A percentile compares a stretch with the other conserved stretches of the same genome.
phyloP scores from a whole-genome alignment of 2,888 invertebrate species.

The Chrysina gloriosa region DNA sequence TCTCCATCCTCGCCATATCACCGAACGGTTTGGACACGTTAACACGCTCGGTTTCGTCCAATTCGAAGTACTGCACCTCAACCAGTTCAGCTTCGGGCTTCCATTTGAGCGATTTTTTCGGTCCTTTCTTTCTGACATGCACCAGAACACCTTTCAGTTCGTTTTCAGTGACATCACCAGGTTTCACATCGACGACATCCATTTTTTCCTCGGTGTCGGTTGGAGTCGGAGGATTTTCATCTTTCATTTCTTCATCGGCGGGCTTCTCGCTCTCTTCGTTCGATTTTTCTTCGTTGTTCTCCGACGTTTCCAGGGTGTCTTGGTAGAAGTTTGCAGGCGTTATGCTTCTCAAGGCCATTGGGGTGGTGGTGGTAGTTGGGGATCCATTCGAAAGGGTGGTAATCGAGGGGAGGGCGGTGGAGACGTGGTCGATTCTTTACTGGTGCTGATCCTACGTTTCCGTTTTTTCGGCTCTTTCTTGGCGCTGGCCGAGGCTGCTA shows the following conservation, averaged over 20 bases:
- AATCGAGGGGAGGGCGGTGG: constrained; percentile 65
- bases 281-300: constrained; percentile 61
- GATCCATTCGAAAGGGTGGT: constrained; percentile 49
- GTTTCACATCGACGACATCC: constrained; percentile 44
- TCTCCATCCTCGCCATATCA: constrained; percentile 92
- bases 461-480: constrained; percentile 83
- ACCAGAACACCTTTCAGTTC: constrained; percentile 81
- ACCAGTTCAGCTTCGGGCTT: constrained; percentile 83
- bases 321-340: constrained; percentile 84
- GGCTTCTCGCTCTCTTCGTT: constrained; percentile 55
- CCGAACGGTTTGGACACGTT: constrained; percentile 93
- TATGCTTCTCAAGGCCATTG: constrained; percentile 58
- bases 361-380: constrained; percentile 48
- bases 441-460: constrained; percentile 78
- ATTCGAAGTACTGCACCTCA: constrained; percentile 88
- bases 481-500: constrained; percentile 80
- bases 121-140: constrained; percentile 79
- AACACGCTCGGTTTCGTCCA: constrained; percentile 95
- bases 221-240: constrained; percentile 31
- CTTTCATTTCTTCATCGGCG: constrained; percentile 20
- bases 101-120: constrained; percentile 82
- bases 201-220: constrained; percentile 44
- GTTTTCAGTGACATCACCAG: constrained; percentile 29
- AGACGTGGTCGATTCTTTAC: constrained; percentile 69
- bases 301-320: constrained; percentile 80